phyloP scores from a whole-genome alignment of 2,113 vertebrate species.

The Serilophus lunatus region DNA sequence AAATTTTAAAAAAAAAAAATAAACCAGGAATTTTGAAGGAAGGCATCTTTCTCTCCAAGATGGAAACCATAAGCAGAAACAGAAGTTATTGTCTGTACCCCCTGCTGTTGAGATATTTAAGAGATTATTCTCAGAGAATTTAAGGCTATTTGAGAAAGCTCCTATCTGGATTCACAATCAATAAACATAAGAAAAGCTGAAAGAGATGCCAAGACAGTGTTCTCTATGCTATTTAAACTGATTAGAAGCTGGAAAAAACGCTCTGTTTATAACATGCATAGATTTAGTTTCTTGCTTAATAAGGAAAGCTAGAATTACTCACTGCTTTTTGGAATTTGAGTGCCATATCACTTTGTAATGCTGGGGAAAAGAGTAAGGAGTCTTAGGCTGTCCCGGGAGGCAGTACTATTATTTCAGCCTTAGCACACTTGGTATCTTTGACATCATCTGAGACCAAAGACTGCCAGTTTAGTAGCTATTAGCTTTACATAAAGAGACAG shows the following conservation, averaged over 20 bases:
- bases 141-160: background rate
- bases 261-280: background rate
- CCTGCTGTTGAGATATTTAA: background rate
- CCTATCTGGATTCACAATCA: background rate
- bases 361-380: background rate
- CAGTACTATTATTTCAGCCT: background rate
- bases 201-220: background rate
- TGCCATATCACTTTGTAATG: background rate
- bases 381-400: background rate
- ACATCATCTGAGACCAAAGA: background rate
- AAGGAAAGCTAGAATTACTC: background rate
- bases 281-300: background rate
- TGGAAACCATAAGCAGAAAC: background rate
- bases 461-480: background rate
- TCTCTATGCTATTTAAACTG: background rate
- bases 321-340: background rate
- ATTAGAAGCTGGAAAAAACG: background rate
- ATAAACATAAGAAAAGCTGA: background rate
- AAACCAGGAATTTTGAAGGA: background rate
- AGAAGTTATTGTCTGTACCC: background rate
- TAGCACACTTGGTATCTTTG: background rate
- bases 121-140: background rate
- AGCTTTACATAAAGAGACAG: background rate
- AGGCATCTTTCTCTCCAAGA: background rate
- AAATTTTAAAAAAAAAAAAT: background rate